phyloP scores from a whole-genome alignment of 2,888 invertebrate species.

The Parelbella ahira region DNA sequence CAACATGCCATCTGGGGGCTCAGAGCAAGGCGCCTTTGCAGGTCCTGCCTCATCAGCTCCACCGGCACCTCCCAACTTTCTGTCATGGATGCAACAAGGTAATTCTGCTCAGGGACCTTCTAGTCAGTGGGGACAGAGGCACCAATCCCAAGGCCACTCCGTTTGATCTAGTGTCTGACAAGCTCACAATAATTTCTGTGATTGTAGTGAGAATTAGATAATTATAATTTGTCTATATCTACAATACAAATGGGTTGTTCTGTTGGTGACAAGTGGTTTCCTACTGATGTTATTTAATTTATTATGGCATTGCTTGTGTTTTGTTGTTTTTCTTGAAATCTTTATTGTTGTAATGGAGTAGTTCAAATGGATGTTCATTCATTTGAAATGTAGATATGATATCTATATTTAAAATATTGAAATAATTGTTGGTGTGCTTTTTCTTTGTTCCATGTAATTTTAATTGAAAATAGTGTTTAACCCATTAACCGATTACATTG shows the following conservation, averaged over 20 bases:
- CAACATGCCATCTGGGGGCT: slow-evolving; percentile 81
- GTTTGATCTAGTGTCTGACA: slow-evolving; percentile 70
- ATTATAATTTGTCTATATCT: slow-evolving; percentile 70
- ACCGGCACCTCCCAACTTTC: slow-evolving; percentile 80
- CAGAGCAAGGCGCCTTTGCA: slow-evolving; percentile 74
- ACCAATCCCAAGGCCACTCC: slow-evolving; percentile 78
- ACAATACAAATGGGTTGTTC: slow-evolving; percentile 67
- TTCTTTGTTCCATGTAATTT: slow-evolving; percentile 30
- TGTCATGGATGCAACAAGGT: slow-evolving; percentile 88
- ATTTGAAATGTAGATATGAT: slow-evolving; percentile 30
- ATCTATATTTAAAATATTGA: slow-evolving; percentile 25
- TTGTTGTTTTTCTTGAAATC: slow-evolving; percentile 66
- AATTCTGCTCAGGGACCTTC: slow-evolving; percentile 79
- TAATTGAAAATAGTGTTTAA: slow-evolving; percentile 32
- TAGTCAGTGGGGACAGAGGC: slow-evolving; percentile 79
- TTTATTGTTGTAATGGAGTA: slow-evolving; percentile 47
- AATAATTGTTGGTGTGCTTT: slow-evolving; percentile 36
- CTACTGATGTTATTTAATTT: slow-evolving; percentile 76
- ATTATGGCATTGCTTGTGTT: slow-evolving; percentile 74
- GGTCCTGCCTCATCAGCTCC: slow-evolving; percentile 72
- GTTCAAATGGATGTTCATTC: slow-evolving; percentile 46
- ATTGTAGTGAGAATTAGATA: slow-evolving; percentile 79
- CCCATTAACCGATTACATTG: slow-evolving; percentile 32
- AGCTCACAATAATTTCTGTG: slow-evolving; percentile 80
- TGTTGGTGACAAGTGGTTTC: slow-evolving; percentile 62